These are phyloP conservation scores for Agriotes lineatus DNA, from an alignment of 2,888 invertebrate genomes.

Conservation along the genomic window DNA sequence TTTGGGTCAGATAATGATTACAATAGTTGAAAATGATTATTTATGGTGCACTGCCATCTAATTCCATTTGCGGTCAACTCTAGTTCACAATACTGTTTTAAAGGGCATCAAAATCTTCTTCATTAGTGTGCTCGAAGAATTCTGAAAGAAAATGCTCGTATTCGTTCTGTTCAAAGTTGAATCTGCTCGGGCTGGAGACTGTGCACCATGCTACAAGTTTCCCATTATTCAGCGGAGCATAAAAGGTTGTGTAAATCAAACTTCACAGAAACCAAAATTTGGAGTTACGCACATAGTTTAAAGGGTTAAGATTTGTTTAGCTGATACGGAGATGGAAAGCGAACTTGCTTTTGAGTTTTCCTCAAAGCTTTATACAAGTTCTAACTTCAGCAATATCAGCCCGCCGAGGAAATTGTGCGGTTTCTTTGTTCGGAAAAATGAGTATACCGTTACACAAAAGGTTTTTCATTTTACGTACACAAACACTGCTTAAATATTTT, in stretches of 20 bases:
- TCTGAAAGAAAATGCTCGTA: too few species aligned
- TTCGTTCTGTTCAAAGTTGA: too few species aligned
- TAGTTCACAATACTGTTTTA: too few species aligned
- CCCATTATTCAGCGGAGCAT: not conserved
- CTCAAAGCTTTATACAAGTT: slow-evolving; percentile 14
- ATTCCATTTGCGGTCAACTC: too few species aligned
- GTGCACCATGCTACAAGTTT: too few species aligned
- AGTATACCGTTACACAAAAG: not conserved
- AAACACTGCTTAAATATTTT: not conserved
- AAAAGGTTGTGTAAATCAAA: slow-evolving; percentile 11
- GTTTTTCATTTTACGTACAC: slow-evolving; percentile 6
- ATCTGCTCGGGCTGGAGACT: too few species aligned
- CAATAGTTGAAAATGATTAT: too few species aligned
- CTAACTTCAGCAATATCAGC: slow-evolving; percentile 21
- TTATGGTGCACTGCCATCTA: too few species aligned
- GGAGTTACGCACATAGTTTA: slow-evolving; percentile 15
- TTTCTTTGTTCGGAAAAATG: slow-evolving; percentile 12
- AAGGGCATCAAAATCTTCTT: too few species aligned
- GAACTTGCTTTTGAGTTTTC: slow-evolving; percentile 8
- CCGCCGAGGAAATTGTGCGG: slow-evolving; percentile 11
- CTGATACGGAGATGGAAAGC: slow-evolving; percentile 3
- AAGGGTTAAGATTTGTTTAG: slow-evolving; percentile 17
- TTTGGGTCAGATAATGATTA: too few species aligned
- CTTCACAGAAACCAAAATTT: slow-evolving; percentile 6
- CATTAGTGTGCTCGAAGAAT: too few species aligned